These are phyloP conservation scores for Alexandromys oeconomus DNA, from an alignment of 2,797 vertebrate species.

Conservation along the genomic window DNA sequence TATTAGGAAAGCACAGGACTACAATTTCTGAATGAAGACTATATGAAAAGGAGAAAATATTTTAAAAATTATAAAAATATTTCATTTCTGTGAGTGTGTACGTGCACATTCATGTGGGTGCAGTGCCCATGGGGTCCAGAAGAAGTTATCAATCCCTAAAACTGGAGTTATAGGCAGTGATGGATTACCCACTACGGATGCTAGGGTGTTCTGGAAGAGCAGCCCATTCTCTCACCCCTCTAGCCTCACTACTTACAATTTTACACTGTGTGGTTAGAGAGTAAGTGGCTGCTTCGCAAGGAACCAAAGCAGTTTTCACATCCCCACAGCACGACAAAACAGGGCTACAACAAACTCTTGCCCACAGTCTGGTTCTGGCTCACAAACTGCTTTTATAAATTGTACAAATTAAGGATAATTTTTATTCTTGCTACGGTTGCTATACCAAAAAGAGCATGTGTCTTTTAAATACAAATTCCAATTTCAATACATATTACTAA, in stretches of 20 bases:
- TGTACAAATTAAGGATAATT: neutral
- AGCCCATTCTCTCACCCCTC: neutral
- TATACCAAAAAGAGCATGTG: neutral
- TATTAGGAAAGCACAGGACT: neutral
- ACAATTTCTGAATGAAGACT: neutral
- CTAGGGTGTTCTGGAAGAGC: neutral
- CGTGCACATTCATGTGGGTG: neutral
- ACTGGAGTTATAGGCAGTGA: neutral
- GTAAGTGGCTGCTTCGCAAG: neutral
- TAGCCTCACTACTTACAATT: no score
- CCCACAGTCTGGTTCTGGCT: neutral
- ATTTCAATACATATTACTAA: neutral
- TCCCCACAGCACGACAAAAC: neutral
- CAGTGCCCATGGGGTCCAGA: neutral
- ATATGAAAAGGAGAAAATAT: neutral
- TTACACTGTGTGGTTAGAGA: neutral
- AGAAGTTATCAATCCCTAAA: neutral
- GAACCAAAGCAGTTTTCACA: neutral
- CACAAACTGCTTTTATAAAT: neutral
- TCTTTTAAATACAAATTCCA: constrained; percentile 41
- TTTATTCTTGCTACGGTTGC: neutral
- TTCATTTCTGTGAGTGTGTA: neutral
- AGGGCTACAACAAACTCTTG: neutral
- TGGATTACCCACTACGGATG: neutral
- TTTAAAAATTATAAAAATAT: neutral